Conservation (phyloP, 2,888 invertebrate species). For the Neocrepidodera transversa region DNA sequence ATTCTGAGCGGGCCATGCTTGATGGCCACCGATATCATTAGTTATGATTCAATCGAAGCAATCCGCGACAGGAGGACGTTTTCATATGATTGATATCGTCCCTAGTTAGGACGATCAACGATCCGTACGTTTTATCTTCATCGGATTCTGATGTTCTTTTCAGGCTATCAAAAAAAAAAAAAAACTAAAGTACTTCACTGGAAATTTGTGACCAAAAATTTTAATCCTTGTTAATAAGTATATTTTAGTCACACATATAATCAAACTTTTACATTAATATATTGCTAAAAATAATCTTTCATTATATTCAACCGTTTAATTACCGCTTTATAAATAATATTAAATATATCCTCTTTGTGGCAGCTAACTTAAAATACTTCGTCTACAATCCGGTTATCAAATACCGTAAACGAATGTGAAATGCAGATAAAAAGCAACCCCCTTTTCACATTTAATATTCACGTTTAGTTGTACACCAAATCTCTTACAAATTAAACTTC, state of each 20-base stretch:
- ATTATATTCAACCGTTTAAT: too few relatives aligned
- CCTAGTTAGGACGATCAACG: constrained; percentile 38
- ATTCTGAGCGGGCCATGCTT: constrained; percentile 1
- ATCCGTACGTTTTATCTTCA: neutral
- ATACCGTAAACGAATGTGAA: constrained; percentile 20
- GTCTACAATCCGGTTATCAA: constrained; percentile 25
- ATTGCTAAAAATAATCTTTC: too few relatives aligned
- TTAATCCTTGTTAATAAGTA: too few relatives aligned
- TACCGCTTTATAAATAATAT: too few relatives aligned
- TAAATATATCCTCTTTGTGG: too few relatives aligned
- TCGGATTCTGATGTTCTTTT: neutral
- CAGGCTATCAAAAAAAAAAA: too few relatives aligned
- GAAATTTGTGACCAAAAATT: too few relatives aligned
- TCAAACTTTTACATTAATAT: too few relatives aligned
- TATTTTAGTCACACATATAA: too few relatives aligned
- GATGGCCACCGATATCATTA: constrained; percentile 49
- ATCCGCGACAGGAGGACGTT: constrained; percentile 44
- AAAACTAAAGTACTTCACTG: too few relatives aligned
- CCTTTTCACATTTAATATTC: constrained; percentile 17
- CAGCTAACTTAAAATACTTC: too few relatives aligned
- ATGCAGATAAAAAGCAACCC: constrained; percentile 33
- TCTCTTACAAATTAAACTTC: constrained; percentile 53
- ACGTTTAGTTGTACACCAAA: constrained; percentile 42
- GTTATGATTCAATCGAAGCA: constrained; percentile 54
- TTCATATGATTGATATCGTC: constrained; percentile 51